Evolutionary conservation across 2,797 vertebrate species (phyloP).

Genomic region (Gorsachius magnificus): DNA sequence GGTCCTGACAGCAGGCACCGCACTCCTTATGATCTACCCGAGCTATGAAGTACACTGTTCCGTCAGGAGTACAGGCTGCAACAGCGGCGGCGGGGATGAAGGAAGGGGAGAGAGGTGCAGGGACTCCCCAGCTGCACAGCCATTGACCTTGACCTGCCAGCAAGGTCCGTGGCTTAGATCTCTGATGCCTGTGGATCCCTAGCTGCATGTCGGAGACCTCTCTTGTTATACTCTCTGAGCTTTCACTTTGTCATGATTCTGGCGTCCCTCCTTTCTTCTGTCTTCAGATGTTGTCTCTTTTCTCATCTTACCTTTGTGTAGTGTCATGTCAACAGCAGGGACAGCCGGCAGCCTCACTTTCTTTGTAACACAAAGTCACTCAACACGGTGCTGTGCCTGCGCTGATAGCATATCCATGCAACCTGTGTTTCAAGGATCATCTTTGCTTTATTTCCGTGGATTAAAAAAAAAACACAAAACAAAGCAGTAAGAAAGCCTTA

Average conservation of each 20-base stretch:
- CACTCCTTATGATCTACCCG: neutral
- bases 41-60: neutral
- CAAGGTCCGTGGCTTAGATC: neutral
- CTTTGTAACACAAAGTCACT: neutral
- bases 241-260: neutral
- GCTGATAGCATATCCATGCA: neutral
- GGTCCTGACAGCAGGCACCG: neutral
- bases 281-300: neutral
- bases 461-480: neutral
- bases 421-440: neutral
- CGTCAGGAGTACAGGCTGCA: neutral
- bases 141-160: neutral
- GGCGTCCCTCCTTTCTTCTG: neutral
- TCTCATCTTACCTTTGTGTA: neutral
- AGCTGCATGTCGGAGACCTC: accelerated
- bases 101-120: neutral
- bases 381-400: neutral
- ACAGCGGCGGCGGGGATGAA: neutral
- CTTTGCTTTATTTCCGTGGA: neutral
- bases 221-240: neutral
- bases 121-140: neutral
- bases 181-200: neutral
- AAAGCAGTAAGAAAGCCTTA: neutral
- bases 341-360: neutral
- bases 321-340: accelerated